Conservation (phyloP, 2,888 invertebrate genomes). For the Nomada flava region DNA sequence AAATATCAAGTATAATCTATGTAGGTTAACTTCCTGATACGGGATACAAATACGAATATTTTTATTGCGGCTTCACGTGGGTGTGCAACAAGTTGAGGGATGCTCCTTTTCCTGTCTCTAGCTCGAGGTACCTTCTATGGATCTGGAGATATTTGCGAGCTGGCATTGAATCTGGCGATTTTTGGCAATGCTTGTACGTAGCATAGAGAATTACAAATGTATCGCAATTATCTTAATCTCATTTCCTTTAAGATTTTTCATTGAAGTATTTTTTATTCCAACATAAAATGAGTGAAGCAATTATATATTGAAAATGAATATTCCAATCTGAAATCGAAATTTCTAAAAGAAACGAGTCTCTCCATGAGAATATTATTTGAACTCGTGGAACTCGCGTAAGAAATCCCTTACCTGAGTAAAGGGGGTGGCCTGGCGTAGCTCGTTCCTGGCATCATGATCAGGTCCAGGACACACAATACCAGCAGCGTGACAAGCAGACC, state of each 20-base stretch:
- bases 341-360: neutral
- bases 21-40: neutral
- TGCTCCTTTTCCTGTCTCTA: neutral
- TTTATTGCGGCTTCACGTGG: neutral
- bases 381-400: neutral
- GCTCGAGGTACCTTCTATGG: neutral
- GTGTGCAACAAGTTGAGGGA: slow-evolving; percentile 30
- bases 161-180: too few species aligned
- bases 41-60: too few species aligned
- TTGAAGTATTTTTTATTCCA: too few species aligned
- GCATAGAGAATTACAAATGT: too few species aligned
- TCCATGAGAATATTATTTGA: too few species aligned
- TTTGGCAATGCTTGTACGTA: too few species aligned
- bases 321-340: neutral
- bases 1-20: neutral
- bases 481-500: slow-evolving; percentile 36
- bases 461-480: slow-evolving; percentile 63
- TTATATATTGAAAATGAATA: neutral
- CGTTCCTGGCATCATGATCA: slow-evolving; percentile 67
- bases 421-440: slow-evolving; percentile 73
- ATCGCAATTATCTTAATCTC: neutral
- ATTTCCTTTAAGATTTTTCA: neutral
- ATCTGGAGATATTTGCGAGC: too few species aligned
- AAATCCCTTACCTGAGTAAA: slow-evolving; percentile 69
- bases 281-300: too few species aligned